Base-by-base conservation (phyloP, 2,113 vertebrate genomes). In the Sisor rabdophorus region DNA sequence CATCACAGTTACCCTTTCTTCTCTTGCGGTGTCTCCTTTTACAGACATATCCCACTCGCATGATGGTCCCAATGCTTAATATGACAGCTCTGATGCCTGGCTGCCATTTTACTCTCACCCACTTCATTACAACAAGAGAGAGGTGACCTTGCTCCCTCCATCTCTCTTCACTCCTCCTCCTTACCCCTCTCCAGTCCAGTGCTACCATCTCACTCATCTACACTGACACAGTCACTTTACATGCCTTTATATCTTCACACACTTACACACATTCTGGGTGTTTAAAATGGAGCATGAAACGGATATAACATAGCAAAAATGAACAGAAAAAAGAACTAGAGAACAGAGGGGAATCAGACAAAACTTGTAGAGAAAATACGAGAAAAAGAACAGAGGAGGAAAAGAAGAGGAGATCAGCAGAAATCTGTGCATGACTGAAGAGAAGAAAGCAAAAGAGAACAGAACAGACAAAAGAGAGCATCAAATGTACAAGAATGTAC, bases 101-200 rank as follows among this genome's bases (percentile, higher is more conserved):
- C 82, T 80, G 78, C 79, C 83, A 58, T 83, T 64, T 68, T 36
- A 19, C 54, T 76, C 36, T 73, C 3, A 65, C 76, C 83, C 89
- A 89, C 89, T 87, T 89, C 83, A 88, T 90, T 87, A 89, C 73
- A 76, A 67, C 68, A 64, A 77, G 48, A 26, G 79, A 22, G 44
- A 78, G 73, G 76, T 84, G 82, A 80, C 86, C 86, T 86, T 87
- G 82, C 67, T 68, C 80, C 58, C 82, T 32, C 79, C 73, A 73
- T 85, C 79, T 78, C 71, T 73, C 55, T 52, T 40, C 65, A 6
- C 52, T 28, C 28, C 83, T 88, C 84, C 83, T 83, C 86, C 88
- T 85, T 26, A 53, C 61, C 63, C 26, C 48, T 64, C 47, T n/a
- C 15, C 15, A 32, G 24, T 52, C 36, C 13, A 22, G 36, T 26